Base-by-base conservation (phyloP, 2,888 invertebrate species). In the Clusia tigrina region DNA sequence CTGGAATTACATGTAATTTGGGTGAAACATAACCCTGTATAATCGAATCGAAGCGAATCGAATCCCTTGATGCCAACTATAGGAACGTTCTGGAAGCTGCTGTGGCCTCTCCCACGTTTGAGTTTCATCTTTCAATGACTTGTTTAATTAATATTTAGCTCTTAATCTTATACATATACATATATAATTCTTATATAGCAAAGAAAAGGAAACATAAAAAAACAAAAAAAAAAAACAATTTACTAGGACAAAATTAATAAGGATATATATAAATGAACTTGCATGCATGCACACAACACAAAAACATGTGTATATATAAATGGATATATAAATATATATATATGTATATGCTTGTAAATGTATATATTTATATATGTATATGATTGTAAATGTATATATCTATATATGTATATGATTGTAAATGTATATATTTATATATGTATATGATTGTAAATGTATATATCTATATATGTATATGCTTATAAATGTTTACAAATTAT, bases 401-500 rank as follows among this genome's bases (percentile, higher is more conserved):
- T n/a, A n/a, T n/a, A n/a, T n/a, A n/a, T n/a, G n/a, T n/a, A n/a
- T n/a, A n/a, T n/a, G n/a, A n/a, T n/a, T n/a, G n/a, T n/a, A n/a
- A n/a, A n/a, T n/a, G n/a, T n/a, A 32, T 12, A 32, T 32, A 12
- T 12, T 32, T 32, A 12, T 32, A 32, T 32, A 57, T 18, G 53
- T 57, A 22, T 54, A 24, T 59, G 37, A 62, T 60, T 66, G 67
- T 65, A 69, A 66, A 69, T 67, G 65, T 60, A 55, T 65, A 54
- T 63, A 65, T 59, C 56, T 63, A 53, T 60, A 66, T 64, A 69
- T 67, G 66, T 69, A 60, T 70, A 71, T 65, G 62, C 63, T 65
- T 32, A n/a, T n/a, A 67, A 66, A 60, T 57, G 52, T 63, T 59
- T 63, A 63, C 42, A 42, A 42, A 42, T 9, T 32, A 32, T 32